Conservation (phyloP, 2,797 vertebrate genomes). For the Garrulus glandarius region DNA sequence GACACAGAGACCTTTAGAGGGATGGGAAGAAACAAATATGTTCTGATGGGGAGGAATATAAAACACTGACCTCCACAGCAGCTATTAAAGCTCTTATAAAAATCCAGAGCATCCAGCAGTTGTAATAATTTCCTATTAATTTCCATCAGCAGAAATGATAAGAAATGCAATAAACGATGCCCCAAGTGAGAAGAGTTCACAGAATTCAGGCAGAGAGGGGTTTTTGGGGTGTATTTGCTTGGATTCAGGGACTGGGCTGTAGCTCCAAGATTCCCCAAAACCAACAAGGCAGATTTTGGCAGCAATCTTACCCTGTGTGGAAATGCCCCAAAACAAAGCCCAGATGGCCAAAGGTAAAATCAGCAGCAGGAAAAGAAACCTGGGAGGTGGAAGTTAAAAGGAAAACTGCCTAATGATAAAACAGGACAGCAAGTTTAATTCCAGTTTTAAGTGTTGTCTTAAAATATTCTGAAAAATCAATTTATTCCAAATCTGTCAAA, state of each 20-base stretch:
- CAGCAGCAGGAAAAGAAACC: neutral
- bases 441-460: neutral
- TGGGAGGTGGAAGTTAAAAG: neutral
- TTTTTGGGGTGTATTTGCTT: neutral
- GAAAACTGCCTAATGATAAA: neutral
- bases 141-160: neutral
- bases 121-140: neutral
- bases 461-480: neutral
- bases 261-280: neutral
- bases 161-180: neutral
- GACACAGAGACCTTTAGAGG: neutral
- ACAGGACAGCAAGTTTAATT: neutral
- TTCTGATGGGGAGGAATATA: neutral
- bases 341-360: neutral
- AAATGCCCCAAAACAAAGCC: neutral
- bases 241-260: neutral
- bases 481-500: neutral
- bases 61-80: neutral
- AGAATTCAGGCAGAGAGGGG: neutral
- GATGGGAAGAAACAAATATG: neutral
- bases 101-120: neutral
- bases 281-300: neutral
- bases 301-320: neutral
- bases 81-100: neutral
- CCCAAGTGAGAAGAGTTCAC: neutral